Conservation (phyloP, 2,888 invertebrate genomes). For the Beris chalybata region DNA sequence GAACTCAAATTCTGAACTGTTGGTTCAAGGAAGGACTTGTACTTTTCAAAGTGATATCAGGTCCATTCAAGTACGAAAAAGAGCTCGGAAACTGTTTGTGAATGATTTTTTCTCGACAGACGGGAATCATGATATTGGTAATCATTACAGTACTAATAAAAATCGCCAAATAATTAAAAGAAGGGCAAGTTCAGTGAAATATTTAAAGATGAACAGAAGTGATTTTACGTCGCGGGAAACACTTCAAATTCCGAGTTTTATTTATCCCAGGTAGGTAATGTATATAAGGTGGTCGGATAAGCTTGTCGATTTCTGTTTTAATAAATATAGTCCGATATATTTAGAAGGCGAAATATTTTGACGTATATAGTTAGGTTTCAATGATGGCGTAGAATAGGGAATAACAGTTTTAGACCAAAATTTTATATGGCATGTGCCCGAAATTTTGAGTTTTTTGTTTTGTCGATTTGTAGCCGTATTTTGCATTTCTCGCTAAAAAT, state of each 20-base stretch:
- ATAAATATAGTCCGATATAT: too few relatives aligned
- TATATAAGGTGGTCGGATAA: not conserved
- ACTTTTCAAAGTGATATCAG: slow-evolving; percentile 5
- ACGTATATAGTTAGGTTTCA: too few relatives aligned
- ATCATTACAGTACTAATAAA: slow-evolving; percentile 52
- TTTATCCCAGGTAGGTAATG: slow-evolving; percentile 38
- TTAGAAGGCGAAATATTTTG: too few relatives aligned
- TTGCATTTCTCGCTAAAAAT: too few relatives aligned
- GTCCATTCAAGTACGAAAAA: slow-evolving; percentile 3
- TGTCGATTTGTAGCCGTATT: too few relatives aligned
- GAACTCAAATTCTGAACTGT: not conserved
- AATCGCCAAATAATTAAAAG: slow-evolving; percentile 35
- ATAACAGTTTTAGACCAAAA: too few relatives aligned
- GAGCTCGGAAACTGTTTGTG: slow-evolving; percentile 14
- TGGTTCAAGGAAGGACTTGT: slow-evolving; percentile 10
- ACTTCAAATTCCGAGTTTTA: slow-evolving; percentile 39
- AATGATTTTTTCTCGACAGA: slow-evolving; percentile 30
- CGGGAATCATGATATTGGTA: slow-evolving; percentile 51
- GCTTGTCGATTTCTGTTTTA: not conserved
- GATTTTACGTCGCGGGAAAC: slow-evolving; percentile 32
- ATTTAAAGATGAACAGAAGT: slow-evolving; percentile 8
- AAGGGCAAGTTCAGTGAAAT: slow-evolving; percentile 33
- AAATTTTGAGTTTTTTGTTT: too few relatives aligned
- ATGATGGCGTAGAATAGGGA: too few relatives aligned
- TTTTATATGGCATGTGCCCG: too few relatives aligned